Evolutionary conservation across 2,113 vertebrate genomes (phyloP).

Genomic region (Hypomesus transpacificus): DNA sequence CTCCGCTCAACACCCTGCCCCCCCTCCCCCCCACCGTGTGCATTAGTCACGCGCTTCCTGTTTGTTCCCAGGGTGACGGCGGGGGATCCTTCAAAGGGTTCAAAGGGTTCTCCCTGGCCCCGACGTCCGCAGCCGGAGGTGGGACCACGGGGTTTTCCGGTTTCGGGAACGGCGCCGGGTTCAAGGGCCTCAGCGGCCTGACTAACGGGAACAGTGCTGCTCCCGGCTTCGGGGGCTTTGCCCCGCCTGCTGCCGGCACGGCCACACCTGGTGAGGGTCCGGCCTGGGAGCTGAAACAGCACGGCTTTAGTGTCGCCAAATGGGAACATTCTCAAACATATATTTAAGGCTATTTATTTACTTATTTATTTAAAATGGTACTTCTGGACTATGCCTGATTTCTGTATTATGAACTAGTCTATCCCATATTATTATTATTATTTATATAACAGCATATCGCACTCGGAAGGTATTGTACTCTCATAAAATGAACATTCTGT

Average conservation of each 20-base stretch:
- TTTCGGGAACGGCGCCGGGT: slow-evolving; percentile 75
- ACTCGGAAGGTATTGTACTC: not conserved
- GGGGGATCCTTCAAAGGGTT: slow-evolving; percentile 89
- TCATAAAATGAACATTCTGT: not conserved
- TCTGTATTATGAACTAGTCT: too few species aligned
- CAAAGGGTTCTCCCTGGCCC: slow-evolving; percentile 77
- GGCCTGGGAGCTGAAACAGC: too few species aligned
- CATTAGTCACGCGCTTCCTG: slow-evolving; percentile 12
- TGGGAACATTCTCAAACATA: too few species aligned
- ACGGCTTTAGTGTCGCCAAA: too few species aligned
- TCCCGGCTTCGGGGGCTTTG: slow-evolving; percentile 63
- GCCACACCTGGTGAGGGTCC: slow-evolving; percentile 72
- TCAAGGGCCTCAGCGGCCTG: slow-evolving; percentile 74
- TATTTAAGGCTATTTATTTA: too few species aligned
- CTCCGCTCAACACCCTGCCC: too few species aligned
- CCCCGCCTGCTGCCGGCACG: slow-evolving; percentile 46
- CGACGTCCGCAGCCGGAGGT: slow-evolving; percentile 53
- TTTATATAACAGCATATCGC: too few species aligned
- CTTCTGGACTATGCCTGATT: too few species aligned
- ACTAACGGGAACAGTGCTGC: slow-evolving; percentile 78
- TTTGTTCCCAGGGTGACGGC: slow-evolving; percentile 70
- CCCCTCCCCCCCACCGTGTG: not conserved
- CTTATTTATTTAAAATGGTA: too few species aligned
- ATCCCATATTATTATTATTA: too few species aligned
- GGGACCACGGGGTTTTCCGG: slow-evolving; percentile 59